A percentile compares a stretch with the other conserved stretches of the same genome.
These are phyloP conservation scores for Ruditapes philippinarum DNA, from an alignment of 1,140 invertebrate genomes.

Conservation along the genomic window DNA sequence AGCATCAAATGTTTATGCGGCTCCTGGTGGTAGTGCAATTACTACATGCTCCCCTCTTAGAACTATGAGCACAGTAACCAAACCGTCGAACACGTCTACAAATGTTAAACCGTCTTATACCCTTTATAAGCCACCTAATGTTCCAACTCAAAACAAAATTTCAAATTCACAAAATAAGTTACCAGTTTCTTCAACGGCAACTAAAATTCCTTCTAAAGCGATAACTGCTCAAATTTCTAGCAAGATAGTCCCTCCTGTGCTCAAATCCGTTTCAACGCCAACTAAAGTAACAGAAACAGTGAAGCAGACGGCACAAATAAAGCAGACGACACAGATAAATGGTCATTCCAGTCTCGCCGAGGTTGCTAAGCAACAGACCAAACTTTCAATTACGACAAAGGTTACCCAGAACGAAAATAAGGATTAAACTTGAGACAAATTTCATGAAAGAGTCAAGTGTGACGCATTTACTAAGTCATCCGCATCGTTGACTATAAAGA, in stretches of 20 bases:
- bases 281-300: background rate
- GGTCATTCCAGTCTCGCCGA: slow-evolving; percentile 21
- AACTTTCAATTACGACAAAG: background rate
- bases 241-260: background rate
- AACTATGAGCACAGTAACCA: background rate
- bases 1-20: background rate
- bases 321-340: background rate
- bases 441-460: too few species aligned
- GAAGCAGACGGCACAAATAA: background rate
- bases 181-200: background rate
- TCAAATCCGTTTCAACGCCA: background rate
- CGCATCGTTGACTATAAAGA: too few species aligned
- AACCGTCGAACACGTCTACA: background rate
- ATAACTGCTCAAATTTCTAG: background rate
- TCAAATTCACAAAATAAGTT: background rate
- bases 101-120: background rate
- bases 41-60: background rate
- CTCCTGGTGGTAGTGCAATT: background rate
- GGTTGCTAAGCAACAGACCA: slow-evolving; percentile 28
- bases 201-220: background rate
- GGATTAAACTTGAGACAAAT: background rate
- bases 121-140: background rate
- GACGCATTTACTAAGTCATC: too few species aligned
- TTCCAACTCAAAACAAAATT: background rate
- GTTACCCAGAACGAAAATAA: background rate